Evolutionary conservation across 1,140 invertebrate genomes (phyloP).

Genomic region (Pseudomyrmex flavicornis): DNA sequence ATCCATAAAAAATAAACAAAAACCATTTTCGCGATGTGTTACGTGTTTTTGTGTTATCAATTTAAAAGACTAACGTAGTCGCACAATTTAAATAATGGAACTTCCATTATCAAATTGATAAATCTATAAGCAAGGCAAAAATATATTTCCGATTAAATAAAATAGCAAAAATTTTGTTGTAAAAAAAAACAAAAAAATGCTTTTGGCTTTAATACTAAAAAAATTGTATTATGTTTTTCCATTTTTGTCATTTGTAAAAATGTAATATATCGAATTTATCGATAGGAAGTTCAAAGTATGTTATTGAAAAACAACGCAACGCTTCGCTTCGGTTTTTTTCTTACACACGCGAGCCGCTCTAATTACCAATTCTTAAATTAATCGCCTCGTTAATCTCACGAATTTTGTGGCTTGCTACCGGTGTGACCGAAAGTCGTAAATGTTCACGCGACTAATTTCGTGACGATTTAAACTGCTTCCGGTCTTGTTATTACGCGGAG

Average conservation of each 20-base stretch:
- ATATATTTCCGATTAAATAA: slow-evolving; percentile 4
- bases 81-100: slow-evolving; percentile 30
- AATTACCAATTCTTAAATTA: slow-evolving; percentile 14
- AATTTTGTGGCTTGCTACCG: slow-evolving; percentile 46
- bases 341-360: neutral
- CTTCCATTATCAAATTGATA: neutral
- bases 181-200: too few species aligned
- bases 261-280: too few species aligned
- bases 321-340: neutral
- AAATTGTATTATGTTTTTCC: too few species aligned
- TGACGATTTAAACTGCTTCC: slow-evolving; percentile 13
- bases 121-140: slow-evolving; percentile 32
- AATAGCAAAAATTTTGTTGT: neutral
- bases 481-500: neutral
- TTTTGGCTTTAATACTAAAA: too few species aligned
- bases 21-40: neutral
- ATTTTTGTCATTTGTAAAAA: too few species aligned
- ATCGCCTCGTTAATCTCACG: slow-evolving; percentile 43
- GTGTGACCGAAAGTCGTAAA: slow-evolving; percentile 45
- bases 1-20: slow-evolving; percentile 8
- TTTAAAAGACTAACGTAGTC: neutral
- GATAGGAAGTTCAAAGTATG: neutral
- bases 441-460: neutral
- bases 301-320: slow-evolving; percentile 1
- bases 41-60: neutral